Evolutionary conservation across 2,797 vertebrate species (phyloP), one percentile per base, ranked within the genome.

Genomic region (Rousettus madagascariensis): DNA sequence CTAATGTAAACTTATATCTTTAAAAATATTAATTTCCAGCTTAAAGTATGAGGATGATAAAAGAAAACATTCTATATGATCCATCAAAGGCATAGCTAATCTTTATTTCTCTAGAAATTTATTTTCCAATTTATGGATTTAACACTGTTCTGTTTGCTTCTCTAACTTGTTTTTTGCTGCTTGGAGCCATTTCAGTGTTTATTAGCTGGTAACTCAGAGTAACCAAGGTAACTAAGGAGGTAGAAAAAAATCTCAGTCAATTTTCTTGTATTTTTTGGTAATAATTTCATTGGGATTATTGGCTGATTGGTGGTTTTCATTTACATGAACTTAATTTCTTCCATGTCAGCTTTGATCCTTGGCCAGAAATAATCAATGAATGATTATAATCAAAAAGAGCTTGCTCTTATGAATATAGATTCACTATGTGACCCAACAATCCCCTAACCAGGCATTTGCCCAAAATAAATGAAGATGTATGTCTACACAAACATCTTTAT

Each of bases 21-120:
- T 65, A 66, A 85, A 93, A 90, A 71, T 41, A 92, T 66, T 86
- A 68, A 80, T 87, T 96, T 77, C 65, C 69, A 46, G 22, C 33
- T 90, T 53, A 63, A 69, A 78, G 49, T 68, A 88, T 66, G 33
- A 82, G 95, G 61, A 82, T 68, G 38, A 72, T 91, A 74, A 94
- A 92, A 91, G 33, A 74, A 87, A 53, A 12, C 49, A 96, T 7
- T 33, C 49, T 77, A 22, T 24, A 72, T 72, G 20, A 55, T 68
- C 90, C 95, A 36, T 75, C 57, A 46, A 63, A 94, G 83, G 22
- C 26, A 90, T 53, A 79, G 2, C 22, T 61, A 92, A 75, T 41
- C 69, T n/a, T 69, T 75, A 82, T 17, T 77, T 91, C 43, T 75
- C 53, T 53, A 61, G 53, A 75, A 36, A 53, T 19, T 88, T 55